A percentile compares a stretch with the other conserved stretches of the same genome.
Conservation (phyloP, 2,888 invertebrate species). For the Sisyra nigra region DNA sequence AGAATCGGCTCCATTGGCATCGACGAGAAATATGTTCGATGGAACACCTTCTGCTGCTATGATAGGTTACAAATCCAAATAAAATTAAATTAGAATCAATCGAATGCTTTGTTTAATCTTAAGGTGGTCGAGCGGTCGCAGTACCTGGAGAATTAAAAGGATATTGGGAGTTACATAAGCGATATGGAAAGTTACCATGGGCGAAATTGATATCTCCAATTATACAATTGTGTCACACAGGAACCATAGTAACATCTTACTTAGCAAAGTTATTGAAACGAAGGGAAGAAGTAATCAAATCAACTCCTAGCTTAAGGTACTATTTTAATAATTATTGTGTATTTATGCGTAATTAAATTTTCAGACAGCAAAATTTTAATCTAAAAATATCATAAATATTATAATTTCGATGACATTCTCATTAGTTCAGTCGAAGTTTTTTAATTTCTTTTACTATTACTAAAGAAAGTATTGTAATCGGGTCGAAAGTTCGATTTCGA, state of each 20-base stretch:
- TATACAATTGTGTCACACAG: conserved; percentile 55
- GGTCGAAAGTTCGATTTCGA: too few species aligned
- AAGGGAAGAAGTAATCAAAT: conserved; percentile 33
- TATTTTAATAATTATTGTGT: conserved; percentile 17
- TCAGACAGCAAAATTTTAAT: not conserved
- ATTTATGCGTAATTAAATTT: conserved; percentile 14
- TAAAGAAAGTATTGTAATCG: too few species aligned
- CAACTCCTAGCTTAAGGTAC: conserved; percentile 40
- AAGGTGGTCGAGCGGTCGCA: conserved; percentile 56
- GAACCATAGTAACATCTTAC: conserved; percentile 51
- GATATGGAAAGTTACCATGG: conserved; percentile 68
- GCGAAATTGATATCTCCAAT: conserved; percentile 58
- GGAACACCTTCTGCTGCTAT: conserved; percentile 25
- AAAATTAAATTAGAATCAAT: conserved; percentile 1
- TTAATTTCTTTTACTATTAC: too few species aligned
- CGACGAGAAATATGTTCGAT: conserved; percentile 51
- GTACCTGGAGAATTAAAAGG: conserved; percentile 86
- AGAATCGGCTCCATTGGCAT: conserved; percentile 56
- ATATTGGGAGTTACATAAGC: conserved; percentile 58
- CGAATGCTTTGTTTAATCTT: conserved; percentile 8
- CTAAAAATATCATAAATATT: not conserved
- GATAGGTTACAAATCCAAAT: conserved; percentile 14
- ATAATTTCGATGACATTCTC: too few species aligned
- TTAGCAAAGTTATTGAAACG: conserved; percentile 36
- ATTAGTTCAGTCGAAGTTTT: too few species aligned